These are phyloP conservation scores for Rotaria macrura DNA, from an alignment of 2,888 invertebrate genomes.

Conservation along the genomic window DNA sequence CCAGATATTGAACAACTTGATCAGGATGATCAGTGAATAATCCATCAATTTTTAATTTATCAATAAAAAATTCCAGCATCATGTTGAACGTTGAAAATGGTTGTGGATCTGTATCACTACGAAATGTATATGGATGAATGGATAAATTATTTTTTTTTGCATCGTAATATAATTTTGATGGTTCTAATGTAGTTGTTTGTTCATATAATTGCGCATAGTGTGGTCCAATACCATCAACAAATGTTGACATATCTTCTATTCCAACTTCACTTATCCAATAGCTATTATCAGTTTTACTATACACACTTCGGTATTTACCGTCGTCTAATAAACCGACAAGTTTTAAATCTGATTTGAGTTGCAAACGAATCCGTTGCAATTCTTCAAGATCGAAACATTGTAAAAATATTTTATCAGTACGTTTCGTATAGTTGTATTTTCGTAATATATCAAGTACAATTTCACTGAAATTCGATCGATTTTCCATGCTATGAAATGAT, in stretches of 20 bases:
- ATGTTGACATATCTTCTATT: conserved; percentile 29
- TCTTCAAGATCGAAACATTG: conserved; percentile 32
- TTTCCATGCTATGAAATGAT: conserved; percentile 26
- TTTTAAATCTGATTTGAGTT: conserved; percentile 23
- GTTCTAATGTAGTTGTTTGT: background rate
- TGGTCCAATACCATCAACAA: conserved; percentile 34
- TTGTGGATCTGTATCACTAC: conserved; percentile 19
- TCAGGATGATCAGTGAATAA: conserved; percentile 38
- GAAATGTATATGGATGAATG: conserved; percentile 32
- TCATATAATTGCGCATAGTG: conserved; percentile 22
- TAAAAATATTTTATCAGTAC: conserved; percentile 18
- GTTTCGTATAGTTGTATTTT: conserved; percentile 22
- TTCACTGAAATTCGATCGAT: conserved; percentile 29
- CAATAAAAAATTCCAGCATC: conserved; percentile 22
- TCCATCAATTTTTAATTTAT: conserved; percentile 36
- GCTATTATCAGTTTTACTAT: background rate
- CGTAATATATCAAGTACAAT: conserved; percentile 28
- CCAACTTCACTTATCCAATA: conserved; percentile 27
- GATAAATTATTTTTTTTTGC: conserved; percentile 25
- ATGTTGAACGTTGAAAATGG: background rate
- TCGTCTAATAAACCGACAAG: conserved; percentile 13
- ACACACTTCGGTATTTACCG: background rate
- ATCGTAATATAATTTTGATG: conserved; percentile 15
- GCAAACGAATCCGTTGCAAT: conserved; percentile 14
- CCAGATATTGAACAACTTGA: background rate